Percentiles rank a stretch among this genome's conserved stretches.
Conservation (phyloP, 2,888 invertebrate genomes). For the Neoitamus cyanurus region DNA sequence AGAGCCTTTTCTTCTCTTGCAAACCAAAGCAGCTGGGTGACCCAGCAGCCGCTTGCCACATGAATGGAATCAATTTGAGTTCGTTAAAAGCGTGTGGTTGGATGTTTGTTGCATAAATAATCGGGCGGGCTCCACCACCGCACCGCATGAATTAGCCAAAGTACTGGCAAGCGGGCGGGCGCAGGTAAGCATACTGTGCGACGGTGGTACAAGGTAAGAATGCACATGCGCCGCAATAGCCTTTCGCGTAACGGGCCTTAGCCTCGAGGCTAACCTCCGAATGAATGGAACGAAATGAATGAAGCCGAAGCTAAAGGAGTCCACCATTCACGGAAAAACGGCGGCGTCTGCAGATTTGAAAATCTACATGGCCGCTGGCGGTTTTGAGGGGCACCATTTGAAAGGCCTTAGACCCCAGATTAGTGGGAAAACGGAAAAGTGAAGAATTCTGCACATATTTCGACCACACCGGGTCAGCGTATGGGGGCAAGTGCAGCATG, state of each 20-base stretch:
- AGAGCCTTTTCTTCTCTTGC: background rate
- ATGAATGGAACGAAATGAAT: constrained; percentile 45
- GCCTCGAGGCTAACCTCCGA: constrained; percentile 42
- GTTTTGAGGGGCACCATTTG: background rate
- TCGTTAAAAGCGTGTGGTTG: constrained; percentile 41
- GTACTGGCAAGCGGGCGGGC: background rate
- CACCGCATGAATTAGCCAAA: constrained; percentile 40
- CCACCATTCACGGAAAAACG: background rate
- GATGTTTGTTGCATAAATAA: constrained; percentile 46
- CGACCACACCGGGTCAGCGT: background rate
- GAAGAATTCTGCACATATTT: background rate
- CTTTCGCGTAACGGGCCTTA: constrained; percentile 32
- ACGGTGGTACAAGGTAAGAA: background rate
- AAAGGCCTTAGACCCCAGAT: background rate
- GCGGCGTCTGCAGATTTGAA: background rate
- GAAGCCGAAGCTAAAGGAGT: constrained; percentile 25
- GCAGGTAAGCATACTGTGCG: constrained; percentile 1
- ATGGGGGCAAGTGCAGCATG: background rate
- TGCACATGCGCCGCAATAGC: background rate
- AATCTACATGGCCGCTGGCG: background rate
- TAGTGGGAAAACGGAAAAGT: background rate
- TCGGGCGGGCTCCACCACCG: constrained; percentile 3
- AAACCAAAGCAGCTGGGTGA: constrained; percentile 17
- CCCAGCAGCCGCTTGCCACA: constrained; percentile 24
- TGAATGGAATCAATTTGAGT: constrained; percentile 46